Evolutionary conservation across 2,888 invertebrate species (phyloP).

Genomic region (Tholera decimalis): DNA sequence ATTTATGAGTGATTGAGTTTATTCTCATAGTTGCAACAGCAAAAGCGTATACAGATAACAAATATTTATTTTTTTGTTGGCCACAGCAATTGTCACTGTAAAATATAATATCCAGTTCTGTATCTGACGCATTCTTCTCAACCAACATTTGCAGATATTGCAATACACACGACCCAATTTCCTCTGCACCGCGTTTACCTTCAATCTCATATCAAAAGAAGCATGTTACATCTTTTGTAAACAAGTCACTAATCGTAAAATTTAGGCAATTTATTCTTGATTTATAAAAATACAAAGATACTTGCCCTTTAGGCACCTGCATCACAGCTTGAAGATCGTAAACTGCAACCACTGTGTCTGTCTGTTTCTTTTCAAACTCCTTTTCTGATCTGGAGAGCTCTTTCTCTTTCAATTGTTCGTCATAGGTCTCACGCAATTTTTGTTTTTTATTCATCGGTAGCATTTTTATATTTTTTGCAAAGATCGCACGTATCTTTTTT

Average conservation of each 20-base stretch:
- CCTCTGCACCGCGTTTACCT: neutral
- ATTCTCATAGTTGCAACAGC: neutral
- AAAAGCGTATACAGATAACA: neutral
- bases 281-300: no score
- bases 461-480: no score
- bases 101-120: neutral
- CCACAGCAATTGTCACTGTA: neutral
- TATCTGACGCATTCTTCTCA: neutral
- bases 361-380: neutral
- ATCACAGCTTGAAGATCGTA: slow-evolving; percentile 16
- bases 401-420: no score
- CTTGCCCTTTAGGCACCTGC: no score
- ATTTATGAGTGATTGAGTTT: no score
- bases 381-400: no score
- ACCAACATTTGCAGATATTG: neutral
- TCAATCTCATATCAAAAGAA: neutral
- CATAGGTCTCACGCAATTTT: no score
- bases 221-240: neutral
- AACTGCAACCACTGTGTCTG: slow-evolving; percentile 10
- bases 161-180: neutral
- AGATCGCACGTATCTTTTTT: no score
- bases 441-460: no score
- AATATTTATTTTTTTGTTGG: neutral
- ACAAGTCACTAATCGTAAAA: no score
- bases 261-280: no score